Evolutionary conservation across 92 coral and sea anemone species (phyloP).

Genomic region (Actinernus sp.): DNA sequence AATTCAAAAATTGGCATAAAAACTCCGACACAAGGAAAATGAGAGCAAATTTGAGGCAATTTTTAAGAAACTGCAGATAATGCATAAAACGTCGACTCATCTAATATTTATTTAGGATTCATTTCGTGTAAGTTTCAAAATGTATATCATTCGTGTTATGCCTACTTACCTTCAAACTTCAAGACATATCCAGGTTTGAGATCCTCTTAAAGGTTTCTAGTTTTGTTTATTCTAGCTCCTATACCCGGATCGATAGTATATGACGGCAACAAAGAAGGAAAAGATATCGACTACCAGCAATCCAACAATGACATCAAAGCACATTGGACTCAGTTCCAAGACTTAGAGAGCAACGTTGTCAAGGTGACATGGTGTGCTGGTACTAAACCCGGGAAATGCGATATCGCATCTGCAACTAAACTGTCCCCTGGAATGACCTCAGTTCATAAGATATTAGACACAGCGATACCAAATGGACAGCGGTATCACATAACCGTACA

Average conservation of each 20-base stretch:
- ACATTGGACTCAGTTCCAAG: slow-evolving; percentile 80
- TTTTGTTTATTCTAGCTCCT: slow-evolving; percentile 45
- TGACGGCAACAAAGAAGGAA: slow-evolving; percentile 69
- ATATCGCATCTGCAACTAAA: slow-evolving; percentile 25
- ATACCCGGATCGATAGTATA: slow-evolving; percentile 20
- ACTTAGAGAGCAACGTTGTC: slow-evolving; percentile 91
- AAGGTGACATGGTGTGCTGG: slow-evolving; percentile 89
- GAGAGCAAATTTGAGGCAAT: too few relatives aligned
- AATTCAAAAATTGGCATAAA: too few relatives aligned
- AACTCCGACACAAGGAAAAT: too few relatives aligned
- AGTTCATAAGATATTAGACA: slow-evolving; percentile 35
- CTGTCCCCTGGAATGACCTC: slow-evolving; percentile 43
- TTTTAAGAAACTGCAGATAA: too few relatives aligned
- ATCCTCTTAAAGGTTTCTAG: too few relatives aligned
- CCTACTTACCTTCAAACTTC: too few relatives aligned
- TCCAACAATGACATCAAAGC: slow-evolving; percentile 66
- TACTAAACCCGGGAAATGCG: slow-evolving; percentile 67
- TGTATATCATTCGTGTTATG: too few relatives aligned
- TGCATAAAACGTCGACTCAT: too few relatives aligned
- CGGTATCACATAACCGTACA: slow-evolving; percentile 74
- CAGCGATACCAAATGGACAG: slow-evolving; percentile 71
- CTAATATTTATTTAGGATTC: too few relatives aligned
- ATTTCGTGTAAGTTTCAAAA: too few relatives aligned
- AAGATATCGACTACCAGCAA: slow-evolving; percentile 76
- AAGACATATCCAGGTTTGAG: too few relatives aligned